These are phyloP conservation scores for Toxotes jaculatrix DNA, from an alignment of 2,113 vertebrate species.

Conservation along the genomic window DNA sequence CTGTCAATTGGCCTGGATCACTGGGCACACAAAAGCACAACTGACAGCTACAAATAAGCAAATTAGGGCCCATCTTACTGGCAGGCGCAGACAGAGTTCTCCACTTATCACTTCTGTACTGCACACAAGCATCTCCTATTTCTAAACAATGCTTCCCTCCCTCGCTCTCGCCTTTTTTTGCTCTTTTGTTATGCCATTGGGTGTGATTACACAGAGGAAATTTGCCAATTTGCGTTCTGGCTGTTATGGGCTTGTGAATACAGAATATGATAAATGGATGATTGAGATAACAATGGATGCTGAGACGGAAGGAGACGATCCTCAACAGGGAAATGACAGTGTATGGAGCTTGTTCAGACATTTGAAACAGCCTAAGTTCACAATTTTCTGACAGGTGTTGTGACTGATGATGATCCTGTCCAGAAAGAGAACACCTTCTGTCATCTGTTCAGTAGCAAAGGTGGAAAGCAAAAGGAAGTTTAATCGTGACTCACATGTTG, in stretches of 20 bases:
- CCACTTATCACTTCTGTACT: slow-evolving; percentile 48
- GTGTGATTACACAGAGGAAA: slow-evolving; percentile 50
- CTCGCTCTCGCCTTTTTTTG: slow-evolving; percentile 10
- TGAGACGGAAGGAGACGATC: slow-evolving; percentile 18
- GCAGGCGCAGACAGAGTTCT: slow-evolving; percentile 29
- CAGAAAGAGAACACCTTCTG: background rate
- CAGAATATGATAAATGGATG: slow-evolving; percentile 41
- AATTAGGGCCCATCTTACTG: slow-evolving; percentile 55
- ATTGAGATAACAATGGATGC: slow-evolving; percentile 20
- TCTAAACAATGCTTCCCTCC: slow-evolving; percentile 56
- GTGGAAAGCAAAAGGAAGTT: background rate
- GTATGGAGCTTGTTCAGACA: background rate
- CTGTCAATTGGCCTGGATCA: slow-evolving; percentile 38
- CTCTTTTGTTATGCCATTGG: slow-evolving; percentile 43
- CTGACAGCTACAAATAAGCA: slow-evolving; percentile 70
- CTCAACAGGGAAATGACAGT: slow-evolving; percentile 1
- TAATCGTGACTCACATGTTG: too few relatives aligned
- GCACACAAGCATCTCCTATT: slow-evolving; percentile 54
- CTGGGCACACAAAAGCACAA: slow-evolving; percentile 50
- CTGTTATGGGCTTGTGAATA: slow-evolving; percentile 5
- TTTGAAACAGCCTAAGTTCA: slow-evolving; percentile 29
- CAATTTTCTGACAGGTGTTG: background rate
- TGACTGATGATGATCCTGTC: slow-evolving; percentile 11
- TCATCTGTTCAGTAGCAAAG: slow-evolving; percentile 1
- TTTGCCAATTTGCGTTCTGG: slow-evolving; percentile 40